phyloP scores from a whole-genome alignment of 2,888 invertebrate genomes.

The Tipula vernalis region DNA sequence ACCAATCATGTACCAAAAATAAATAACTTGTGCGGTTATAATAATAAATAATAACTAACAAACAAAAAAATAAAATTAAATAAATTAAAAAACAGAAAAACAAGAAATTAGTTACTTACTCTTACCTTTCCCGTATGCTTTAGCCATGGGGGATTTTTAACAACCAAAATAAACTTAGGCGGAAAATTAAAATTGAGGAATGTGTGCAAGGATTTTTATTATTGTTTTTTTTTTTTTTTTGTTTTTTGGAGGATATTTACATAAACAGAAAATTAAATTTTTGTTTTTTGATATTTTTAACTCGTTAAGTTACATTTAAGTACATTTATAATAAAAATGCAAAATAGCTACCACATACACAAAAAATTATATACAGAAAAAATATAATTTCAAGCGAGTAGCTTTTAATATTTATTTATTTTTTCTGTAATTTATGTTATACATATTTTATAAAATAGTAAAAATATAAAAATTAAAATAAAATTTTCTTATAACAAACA shows the following conservation, averaged over 20 bases:
- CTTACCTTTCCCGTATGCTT: constrained; percentile 40
- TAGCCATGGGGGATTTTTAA: constrained; percentile 25
- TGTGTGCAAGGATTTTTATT: constrained; percentile 5
- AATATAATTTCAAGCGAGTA: neutral
- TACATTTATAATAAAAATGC: neutral
- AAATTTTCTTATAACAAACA: neutral
- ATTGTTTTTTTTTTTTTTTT: neutral
- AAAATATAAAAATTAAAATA: neutral
- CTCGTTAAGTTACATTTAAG: neutral
- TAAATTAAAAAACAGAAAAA: constrained; percentile 17
- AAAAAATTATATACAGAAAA: constrained; percentile 5
- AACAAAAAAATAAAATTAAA: constrained; percentile 16
- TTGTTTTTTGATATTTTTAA: neutral
- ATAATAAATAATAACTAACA: constrained; percentile 12
- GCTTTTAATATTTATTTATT: neutral
- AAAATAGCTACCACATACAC: constrained; percentile 7
- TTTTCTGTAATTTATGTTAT: neutral
- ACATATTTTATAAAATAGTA: neutral
- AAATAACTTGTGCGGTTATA: neutral
- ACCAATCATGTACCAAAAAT: constrained; percentile 7
- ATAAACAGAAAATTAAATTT: constrained; percentile 7
- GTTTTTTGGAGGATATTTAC: neutral
- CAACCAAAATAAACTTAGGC: neutral
- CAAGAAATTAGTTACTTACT: constrained; percentile 31
- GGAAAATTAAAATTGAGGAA: neutral